These are phyloP conservation scores for Hyperopisus bebe DNA, from an alignment of 2,113 vertebrate genomes.

Conservation along the genomic window DNA sequence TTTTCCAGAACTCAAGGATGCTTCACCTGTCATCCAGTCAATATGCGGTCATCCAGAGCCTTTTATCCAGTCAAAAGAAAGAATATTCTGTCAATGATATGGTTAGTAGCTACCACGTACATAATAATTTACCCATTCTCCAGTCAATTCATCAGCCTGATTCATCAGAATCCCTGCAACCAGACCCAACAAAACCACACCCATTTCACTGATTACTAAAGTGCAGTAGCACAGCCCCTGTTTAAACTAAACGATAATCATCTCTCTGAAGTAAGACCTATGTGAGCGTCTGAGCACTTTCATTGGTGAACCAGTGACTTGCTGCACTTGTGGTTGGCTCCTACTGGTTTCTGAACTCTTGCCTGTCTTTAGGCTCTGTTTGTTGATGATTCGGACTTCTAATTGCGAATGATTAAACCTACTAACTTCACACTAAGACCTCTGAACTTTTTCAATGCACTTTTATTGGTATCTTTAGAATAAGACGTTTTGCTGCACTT, in stretches of 20 bases:
- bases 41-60: not conserved
- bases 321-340: not conserved
- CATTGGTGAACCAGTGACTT: not conserved
- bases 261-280: not conserved
- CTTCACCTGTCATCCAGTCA: slow-evolving; percentile 13
- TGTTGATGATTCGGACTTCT: not conserved
- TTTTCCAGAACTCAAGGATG: slow-evolving; percentile 11
- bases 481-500: not conserved
- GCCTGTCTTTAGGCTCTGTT: not conserved
- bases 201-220: not conserved
- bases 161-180: not conserved
- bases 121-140: not conserved
- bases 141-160: not conserved
- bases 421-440: not conserved
- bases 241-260: not conserved
- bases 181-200: not conserved
- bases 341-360: not conserved
- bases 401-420: not conserved
- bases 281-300: not conserved
- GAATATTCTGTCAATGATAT: not conserved
- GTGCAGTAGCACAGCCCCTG: not conserved
- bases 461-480: not conserved
- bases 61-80: not conserved
- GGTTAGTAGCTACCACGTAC: not conserved
- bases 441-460: not conserved